phyloP scores from a whole-genome alignment of 1,140 invertebrate species.

The Arion vulgaris region DNA sequence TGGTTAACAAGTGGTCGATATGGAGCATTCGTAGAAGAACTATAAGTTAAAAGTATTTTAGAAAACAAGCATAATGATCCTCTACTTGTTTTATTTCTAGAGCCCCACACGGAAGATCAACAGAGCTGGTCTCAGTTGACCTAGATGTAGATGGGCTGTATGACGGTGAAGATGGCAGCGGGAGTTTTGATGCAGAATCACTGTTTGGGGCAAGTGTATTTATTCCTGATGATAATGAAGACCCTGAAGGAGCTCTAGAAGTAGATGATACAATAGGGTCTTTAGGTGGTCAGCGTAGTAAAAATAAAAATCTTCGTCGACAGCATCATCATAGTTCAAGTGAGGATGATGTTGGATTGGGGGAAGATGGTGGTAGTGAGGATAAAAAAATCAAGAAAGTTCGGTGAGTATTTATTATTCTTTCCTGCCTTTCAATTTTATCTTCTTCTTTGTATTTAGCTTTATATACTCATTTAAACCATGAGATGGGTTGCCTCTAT shows the following conservation, averaged over 20 bases:
- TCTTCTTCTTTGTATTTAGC: neutral
- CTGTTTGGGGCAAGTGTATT: constrained; percentile 8
- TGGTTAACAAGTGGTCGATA: no score
- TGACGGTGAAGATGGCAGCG: constrained; percentile 36
- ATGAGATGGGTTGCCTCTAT: no score
- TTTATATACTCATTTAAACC: no score
- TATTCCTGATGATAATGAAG: constrained; percentile 1
- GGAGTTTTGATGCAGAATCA: constrained; percentile 42
- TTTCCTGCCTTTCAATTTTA: neutral
- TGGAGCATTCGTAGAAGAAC: no score
- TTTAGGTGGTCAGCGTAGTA: neutral
- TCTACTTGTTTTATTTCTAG: no score
- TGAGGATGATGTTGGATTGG: neutral
- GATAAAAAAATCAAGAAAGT: neutral
- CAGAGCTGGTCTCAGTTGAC: constrained; percentile 28
- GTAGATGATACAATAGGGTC: constrained; percentile 10
- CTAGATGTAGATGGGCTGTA: constrained; percentile 37
- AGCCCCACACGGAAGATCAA: neutral
- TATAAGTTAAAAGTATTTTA: no score
- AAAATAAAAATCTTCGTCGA: constrained; percentile 1
- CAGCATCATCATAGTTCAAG: constrained; percentile 9
- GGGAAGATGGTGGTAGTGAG: neutral
- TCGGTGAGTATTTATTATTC: neutral
- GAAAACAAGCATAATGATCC: no score
- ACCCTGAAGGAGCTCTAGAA: constrained; percentile 2